These are phyloP conservation scores for Tipula unca DNA, from an alignment of 2,888 invertebrate species.

Conservation along the genomic window DNA sequence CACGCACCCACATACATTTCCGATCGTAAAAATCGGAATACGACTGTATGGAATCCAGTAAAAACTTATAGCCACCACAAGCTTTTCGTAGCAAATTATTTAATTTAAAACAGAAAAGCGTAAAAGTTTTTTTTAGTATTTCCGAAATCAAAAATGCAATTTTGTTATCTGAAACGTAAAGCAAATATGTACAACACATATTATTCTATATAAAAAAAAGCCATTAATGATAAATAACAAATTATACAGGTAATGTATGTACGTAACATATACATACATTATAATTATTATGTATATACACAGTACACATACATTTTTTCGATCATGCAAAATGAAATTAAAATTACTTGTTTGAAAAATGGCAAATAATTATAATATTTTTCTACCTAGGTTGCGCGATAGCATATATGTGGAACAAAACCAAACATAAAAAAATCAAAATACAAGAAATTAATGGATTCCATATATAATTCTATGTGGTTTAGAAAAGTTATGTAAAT, in stretches of 20 bases:
- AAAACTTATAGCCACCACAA: too few relatives aligned
- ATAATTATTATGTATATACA: not conserved
- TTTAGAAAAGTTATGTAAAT: not conserved
- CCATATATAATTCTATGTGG: not conserved
- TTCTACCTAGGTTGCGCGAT: not conserved
- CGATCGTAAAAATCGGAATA: not conserved
- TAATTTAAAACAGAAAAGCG: too few relatives aligned
- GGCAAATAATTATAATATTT: not conserved
- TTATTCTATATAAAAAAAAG: not conserved
- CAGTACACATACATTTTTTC: not conserved
- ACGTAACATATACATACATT: not conserved
- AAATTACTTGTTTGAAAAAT: not conserved
- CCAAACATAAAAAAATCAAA: not conserved
- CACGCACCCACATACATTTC: not conserved
- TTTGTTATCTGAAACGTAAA: not conserved
- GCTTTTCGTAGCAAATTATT: too few relatives aligned
- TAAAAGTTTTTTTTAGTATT: too few relatives aligned
- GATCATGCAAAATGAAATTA: slow-evolving; percentile 8
- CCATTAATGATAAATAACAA: not conserved
- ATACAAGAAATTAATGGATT: not conserved
- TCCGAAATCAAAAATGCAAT: not conserved
- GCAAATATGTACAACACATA: not conserved
- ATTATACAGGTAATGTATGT: not conserved
- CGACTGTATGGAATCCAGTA: not conserved
- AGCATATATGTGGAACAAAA: not conserved